Conservation (phyloP, 2,113 vertebrate species). For the Lampris megalopsis region DNA sequence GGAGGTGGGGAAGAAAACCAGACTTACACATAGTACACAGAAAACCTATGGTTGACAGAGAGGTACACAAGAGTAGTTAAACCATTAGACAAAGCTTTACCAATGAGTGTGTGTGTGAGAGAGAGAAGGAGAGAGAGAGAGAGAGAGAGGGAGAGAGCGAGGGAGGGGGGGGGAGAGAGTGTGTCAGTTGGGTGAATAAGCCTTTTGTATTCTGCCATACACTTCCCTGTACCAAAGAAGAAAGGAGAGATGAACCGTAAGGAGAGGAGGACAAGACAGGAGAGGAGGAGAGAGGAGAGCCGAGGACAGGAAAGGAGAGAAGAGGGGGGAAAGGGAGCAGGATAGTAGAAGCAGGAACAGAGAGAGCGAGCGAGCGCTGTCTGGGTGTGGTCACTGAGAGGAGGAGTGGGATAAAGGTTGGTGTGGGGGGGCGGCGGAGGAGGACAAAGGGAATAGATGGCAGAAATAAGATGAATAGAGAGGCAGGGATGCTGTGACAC, state of each 20-base stretch:
- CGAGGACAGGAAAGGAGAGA: not conserved
- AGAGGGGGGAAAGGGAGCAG: constrained; percentile 7
- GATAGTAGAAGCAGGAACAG: constrained; percentile 28
- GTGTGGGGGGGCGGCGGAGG: not conserved
- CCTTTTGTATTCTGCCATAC: no score
- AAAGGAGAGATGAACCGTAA: not conserved
- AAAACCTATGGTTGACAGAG: no score
- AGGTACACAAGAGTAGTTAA: no score
- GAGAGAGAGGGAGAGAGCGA: not conserved
- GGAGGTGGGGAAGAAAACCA: no score
- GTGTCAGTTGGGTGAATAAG: no score
- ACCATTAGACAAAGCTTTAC: no score
- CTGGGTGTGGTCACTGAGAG: constrained; percentile 72
- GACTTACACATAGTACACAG: no score
- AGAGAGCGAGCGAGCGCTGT: constrained; percentile 11
- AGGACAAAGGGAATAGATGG: constrained; percentile 22
- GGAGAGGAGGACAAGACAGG: not conserved
- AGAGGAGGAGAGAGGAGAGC: not conserved
- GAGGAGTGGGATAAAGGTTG: constrained; percentile 48
- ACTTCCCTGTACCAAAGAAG: not conserved
- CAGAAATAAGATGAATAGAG: not conserved
- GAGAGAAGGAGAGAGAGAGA: not conserved
- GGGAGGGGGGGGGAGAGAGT: not conserved
- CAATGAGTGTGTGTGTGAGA: not conserved
- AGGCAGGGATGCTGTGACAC: constrained; percentile 40